Conservation (phyloP, 92 coral and sea anemone genomes). For the Blastomussa wellsi region DNA sequence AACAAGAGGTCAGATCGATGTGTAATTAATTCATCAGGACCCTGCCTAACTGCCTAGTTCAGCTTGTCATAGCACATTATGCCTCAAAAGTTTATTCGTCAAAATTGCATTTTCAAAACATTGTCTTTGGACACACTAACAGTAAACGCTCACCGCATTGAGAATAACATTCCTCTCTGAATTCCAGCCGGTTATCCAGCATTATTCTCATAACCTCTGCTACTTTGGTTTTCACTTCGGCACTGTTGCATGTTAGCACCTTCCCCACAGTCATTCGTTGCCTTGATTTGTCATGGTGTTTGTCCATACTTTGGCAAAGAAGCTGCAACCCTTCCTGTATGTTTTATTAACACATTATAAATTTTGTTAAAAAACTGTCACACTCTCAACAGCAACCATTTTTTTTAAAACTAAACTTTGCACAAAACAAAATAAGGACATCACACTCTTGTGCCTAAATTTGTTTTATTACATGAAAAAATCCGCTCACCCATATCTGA, state of each 20-base stretch:
- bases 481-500: conserved; percentile 59
- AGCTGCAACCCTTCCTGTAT: neutral
- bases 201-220: conserved; percentile 7
- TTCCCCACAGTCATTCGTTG: neutral
- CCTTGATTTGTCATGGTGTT: neutral
- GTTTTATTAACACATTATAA: neutral
- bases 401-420: neutral
- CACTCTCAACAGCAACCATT: neutral
- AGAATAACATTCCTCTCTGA: neutral
- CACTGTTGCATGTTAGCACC: neutral
- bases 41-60: too few relatives aligned
- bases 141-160: conserved; percentile 17
- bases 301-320: conserved; percentile 22
- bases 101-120: neutral
- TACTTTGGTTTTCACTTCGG: conserved; percentile 12
- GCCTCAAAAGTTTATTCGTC: neutral
- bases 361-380: neutral
- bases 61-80: too few relatives aligned
- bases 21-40: too few relatives aligned
- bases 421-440: neutral
- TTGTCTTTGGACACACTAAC: neutral
- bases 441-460: neutral
- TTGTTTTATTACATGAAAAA: neutral
- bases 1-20: too few relatives aligned
- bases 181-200: neutral